Base-by-base conservation (phyloP, 2,797 vertebrate genomes). In the Hephaestus fuliginosus region DNA sequence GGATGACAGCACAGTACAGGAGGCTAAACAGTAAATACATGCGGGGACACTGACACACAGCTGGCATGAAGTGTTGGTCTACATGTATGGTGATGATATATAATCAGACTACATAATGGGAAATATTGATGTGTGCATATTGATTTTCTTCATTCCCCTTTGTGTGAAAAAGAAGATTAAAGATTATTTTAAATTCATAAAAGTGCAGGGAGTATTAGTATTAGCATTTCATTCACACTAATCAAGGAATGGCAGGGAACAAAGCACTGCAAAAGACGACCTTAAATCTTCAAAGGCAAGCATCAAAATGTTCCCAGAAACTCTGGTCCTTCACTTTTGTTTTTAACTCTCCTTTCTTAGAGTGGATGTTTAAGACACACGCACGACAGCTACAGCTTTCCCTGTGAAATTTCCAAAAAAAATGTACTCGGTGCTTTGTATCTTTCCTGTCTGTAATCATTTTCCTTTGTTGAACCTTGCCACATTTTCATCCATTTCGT, bases 21-120 rank as follows among this genome's bases (percentile, higher is more conserved):
- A 71, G 83, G 75, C 85, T 81, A 63, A 87, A 85, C 77, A 78
- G 82, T 74, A 83, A 88, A 90, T 75, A 86, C 83, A 88, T 75
- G 77, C 9, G 60, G 76, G 78, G 82, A 87, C 55, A 28, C 52
- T 67, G 76, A 78, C 80, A 70, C 43, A 71, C 78, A 84, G 82
- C 83, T 83, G 68, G 68, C 80, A 46, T 2, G 4, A 63, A 77
- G 51, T 61, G 57, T 56, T 60, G 20, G 3, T 69, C 55, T 36
- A 30, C 68, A 67, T 53, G 43, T 15, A 53, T 20, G 33, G 13
- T 11, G n/a, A 67, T 57, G 39, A 76, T 56, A 22, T 70, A 66
- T 25, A 57, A 74, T 57, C 56, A 81, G 28, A 20, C 20, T 2
- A 25, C 51, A 62, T 43, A 9, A 65, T 44, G 39, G 14, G 43